A percentile compares a stretch with the other conserved stretches of the same genome.
phyloP scores from a whole-genome alignment of 2,113 vertebrate species.

The Cromileptes altivelis region DNA sequence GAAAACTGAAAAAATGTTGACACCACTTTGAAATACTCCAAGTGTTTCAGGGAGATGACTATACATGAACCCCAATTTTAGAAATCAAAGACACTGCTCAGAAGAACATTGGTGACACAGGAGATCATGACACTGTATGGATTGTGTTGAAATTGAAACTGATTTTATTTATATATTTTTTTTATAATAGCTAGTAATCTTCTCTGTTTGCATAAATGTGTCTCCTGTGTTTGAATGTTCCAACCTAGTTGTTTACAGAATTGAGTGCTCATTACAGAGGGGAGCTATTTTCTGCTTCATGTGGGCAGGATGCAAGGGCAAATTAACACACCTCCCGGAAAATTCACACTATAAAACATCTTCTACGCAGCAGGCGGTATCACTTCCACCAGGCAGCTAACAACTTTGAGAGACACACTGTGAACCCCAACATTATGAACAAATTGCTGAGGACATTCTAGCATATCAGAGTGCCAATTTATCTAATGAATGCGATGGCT shows the following conservation, averaged over 20 bases:
- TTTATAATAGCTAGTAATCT: background rate
- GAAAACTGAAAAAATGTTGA: slow-evolving; percentile 7
- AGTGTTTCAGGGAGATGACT: background rate
- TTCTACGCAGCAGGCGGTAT: slow-evolving; percentile 62
- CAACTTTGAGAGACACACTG: slow-evolving; percentile 51
- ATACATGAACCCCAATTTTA: slow-evolving; percentile 1
- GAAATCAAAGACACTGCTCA: slow-evolving; percentile 5
- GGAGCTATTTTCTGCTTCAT: slow-evolving; percentile 51
- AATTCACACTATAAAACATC: slow-evolving; percentile 68
- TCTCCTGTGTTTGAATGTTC: slow-evolving; percentile 16
- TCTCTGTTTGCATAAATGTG: background rate
- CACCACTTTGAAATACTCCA: slow-evolving; percentile 26
- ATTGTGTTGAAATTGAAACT: background rate
- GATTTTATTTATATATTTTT: background rate
- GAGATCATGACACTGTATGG: background rate
- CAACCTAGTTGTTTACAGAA: slow-evolving; percentile 46
- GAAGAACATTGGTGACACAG: background rate
- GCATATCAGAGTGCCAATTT: slow-evolving; percentile 46
- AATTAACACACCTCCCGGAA: slow-evolving; percentile 66
- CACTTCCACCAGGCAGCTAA: slow-evolving; percentile 62
- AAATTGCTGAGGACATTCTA: slow-evolving; percentile 41
- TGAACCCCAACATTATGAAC: slow-evolving; percentile 52
- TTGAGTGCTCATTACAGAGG: slow-evolving; percentile 32
- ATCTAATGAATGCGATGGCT: slow-evolving; percentile 46
- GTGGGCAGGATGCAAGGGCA: slow-evolving; percentile 51